Evolutionary conservation across 2,888 invertebrate species (phyloP).

Genomic region (Calephelis perditalis): DNA sequence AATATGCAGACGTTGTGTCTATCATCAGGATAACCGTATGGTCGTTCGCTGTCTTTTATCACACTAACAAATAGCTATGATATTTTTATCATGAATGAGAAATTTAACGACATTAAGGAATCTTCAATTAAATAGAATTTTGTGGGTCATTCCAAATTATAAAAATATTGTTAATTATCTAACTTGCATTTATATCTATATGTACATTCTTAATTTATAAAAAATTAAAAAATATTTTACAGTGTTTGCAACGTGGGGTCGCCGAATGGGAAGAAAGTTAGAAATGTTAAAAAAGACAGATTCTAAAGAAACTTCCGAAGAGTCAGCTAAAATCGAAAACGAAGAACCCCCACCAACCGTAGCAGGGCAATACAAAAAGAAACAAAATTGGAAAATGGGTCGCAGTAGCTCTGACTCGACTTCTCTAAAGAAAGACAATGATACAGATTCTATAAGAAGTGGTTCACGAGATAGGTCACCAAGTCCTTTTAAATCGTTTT

Average conservation of each 20-base stretch:
- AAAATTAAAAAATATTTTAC: conserved; percentile 28
- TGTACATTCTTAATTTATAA: neutral
- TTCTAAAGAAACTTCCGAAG: conserved; percentile 73
- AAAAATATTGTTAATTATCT: too few relatives aligned
- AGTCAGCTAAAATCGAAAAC: conserved; percentile 46
- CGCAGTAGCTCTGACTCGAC: conserved; percentile 70
- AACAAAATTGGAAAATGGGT: conserved; percentile 79
- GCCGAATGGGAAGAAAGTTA: conserved; percentile 87
- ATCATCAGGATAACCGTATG: too few relatives aligned
- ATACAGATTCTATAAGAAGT: conserved; percentile 68
- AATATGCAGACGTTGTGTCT: too few relatives aligned
- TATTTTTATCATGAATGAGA: too few relatives aligned
- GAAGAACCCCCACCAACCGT: conserved; percentile 52
- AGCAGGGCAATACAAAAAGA: conserved; percentile 73
- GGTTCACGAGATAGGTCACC: conserved; percentile 76
- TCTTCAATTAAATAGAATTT: too few relatives aligned
- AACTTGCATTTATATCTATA: too few relatives aligned
- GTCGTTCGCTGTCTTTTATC: too few relatives aligned
- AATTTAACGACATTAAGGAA: too few relatives aligned
- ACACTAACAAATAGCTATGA: too few relatives aligned
- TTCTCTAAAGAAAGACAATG: conserved; percentile 63
- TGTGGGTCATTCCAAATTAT: too few relatives aligned
- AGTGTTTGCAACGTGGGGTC: conserved; percentile 86
- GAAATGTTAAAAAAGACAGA: conserved; percentile 84
- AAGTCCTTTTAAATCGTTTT: conserved; percentile 84